Conservation (phyloP, 2,113 vertebrate genomes). For the Semnornis frantzii region DNA sequence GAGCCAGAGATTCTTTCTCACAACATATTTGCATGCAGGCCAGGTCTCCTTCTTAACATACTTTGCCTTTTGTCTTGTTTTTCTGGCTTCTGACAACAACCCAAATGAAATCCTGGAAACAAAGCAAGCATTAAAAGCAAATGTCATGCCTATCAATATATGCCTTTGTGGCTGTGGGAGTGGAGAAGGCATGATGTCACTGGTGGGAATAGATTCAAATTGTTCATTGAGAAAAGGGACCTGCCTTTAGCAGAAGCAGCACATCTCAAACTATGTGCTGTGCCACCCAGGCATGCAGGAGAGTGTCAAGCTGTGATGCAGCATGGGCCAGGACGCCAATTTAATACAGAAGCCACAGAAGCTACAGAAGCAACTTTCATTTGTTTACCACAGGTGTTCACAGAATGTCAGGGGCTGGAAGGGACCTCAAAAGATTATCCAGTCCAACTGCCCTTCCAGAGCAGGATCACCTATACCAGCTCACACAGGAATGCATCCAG, state of each 20-base stretch:
- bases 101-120: conserved; percentile 59
- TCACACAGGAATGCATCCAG: no score
- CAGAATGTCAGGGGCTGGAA: no score
- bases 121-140: conserved; percentile 73
- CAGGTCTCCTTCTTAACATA: conserved; percentile 15
- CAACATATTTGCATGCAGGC: not conserved
- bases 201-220: conserved; percentile 64
- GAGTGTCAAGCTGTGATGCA: not conserved
- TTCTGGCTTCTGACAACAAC: conserved; percentile 57
- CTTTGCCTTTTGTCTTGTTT: conserved; percentile 44
- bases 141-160: conserved; percentile 68
- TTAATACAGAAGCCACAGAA: conserved; percentile 43
- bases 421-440: no score
- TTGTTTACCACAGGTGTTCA: conserved; percentile 7
- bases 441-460: no score
- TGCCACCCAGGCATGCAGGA: conserved; percentile 24
- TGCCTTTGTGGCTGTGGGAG: conserved; percentile 61
- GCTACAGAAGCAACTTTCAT: conserved; percentile 43
- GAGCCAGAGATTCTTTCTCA: not conserved
- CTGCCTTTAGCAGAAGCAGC: conserved; percentile 47
- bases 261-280: not conserved
- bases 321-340: not conserved
- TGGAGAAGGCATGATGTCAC: conserved; percentile 58
- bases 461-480: no score
- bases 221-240: conserved; percentile 73